These are phyloP conservation scores for Cylloceria caligata DNA, from an alignment of 2,888 invertebrate genomes.

Conservation along the genomic window DNA sequence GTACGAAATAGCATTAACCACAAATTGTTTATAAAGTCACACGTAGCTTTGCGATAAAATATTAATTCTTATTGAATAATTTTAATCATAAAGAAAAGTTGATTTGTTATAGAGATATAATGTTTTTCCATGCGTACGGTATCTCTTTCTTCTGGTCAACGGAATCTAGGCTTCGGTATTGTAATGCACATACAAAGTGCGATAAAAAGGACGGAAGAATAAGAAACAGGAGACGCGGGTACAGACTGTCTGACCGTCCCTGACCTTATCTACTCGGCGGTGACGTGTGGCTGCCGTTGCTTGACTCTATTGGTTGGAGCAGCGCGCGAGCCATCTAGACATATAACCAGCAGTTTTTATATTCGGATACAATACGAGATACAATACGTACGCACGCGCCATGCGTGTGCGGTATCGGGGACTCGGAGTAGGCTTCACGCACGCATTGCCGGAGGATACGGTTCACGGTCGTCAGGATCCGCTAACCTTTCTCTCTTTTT, in stretches of 20 bases:
- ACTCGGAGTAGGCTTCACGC: constrained; percentile 57
- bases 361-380: constrained; percentile 56
- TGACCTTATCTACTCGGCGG: constrained; percentile 74
- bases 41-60: neutral
- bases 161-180: neutral
- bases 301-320: constrained; percentile 28
- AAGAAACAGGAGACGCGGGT: constrained; percentile 22
- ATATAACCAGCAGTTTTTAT: constrained; percentile 24
- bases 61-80: no score
- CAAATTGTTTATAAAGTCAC: neutral
- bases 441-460: constrained; percentile 71
- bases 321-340: constrained; percentile 21
- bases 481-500: constrained; percentile 70
- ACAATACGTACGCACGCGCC: constrained; percentile 19
- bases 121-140: neutral
- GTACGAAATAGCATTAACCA: neutral
- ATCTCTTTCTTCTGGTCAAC: neutral
- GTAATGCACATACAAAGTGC: neutral
- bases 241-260: constrained; percentile 67
- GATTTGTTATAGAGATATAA: neutral
- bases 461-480: constrained; percentile 75
- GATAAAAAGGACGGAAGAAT: constrained; percentile 12
- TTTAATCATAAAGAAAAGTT: neutral
- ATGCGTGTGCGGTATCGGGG: constrained; percentile 45
- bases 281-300: constrained; percentile 49